These are phyloP conservation scores for Gambusia affinis DNA, from an alignment of 2,113 vertebrate genomes.

Conservation along the genomic window DNA sequence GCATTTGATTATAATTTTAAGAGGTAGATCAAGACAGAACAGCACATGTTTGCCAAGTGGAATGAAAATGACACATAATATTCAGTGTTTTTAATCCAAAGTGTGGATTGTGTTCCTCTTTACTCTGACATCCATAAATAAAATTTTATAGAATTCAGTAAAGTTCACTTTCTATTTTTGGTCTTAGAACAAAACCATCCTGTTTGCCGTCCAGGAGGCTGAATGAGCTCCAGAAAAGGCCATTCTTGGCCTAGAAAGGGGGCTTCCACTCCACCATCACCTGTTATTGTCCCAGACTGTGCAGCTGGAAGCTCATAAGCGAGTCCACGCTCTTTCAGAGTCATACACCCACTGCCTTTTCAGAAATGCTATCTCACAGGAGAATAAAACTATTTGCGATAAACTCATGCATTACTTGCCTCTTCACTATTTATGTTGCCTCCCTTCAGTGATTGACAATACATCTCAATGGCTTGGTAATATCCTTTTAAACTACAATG, in stretches of 20 bases:
- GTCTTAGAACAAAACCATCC: not conserved
- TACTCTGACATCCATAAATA: not conserved
- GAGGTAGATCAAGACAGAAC: not conserved
- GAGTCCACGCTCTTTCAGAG: not conserved
- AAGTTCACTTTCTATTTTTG: not conserved
- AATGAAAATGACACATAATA: not conserved
- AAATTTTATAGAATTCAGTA: not conserved
- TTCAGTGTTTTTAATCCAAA: no score
- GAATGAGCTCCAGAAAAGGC: not conserved
- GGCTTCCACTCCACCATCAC: not conserved
- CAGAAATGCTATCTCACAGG: not conserved
- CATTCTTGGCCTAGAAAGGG: not conserved
- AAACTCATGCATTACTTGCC: conserved; percentile 3
- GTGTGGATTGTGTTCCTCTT: not conserved
- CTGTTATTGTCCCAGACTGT: not conserved
- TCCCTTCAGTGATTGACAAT: conserved; percentile 20
- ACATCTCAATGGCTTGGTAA: conserved; percentile 9
- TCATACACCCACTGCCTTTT: conserved; percentile 1
- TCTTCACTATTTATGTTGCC: conserved; percentile 13
- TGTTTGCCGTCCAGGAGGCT: not conserved
- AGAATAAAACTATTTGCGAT: conserved; percentile 5
- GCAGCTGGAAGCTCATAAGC: not conserved
- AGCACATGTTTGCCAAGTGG: not conserved
- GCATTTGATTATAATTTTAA: not conserved
- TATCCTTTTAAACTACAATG: conserved; percentile 8